These are phyloP conservation scores for Alexandromys fortis DNA, from an alignment of 2,113 vertebrate species.

Conservation along the genomic window DNA sequence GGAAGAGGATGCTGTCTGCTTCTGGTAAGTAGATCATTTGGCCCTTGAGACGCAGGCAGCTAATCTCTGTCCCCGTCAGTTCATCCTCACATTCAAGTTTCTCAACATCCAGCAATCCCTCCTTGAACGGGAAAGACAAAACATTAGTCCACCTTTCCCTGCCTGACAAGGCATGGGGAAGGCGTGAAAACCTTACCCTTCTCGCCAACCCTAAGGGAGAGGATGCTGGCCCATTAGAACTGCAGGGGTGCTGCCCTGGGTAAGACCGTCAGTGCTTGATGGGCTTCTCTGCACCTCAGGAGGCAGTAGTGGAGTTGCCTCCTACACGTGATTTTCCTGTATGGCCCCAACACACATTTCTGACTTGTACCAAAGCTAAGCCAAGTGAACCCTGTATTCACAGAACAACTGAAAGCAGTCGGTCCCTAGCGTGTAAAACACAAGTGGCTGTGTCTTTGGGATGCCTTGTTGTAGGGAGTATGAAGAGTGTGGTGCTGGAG, in stretches of 20 bases:
- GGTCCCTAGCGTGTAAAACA: not conserved
- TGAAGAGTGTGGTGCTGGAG: not conserved
- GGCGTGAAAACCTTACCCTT: not conserved
- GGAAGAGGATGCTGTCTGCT: slow-evolving; percentile 99
- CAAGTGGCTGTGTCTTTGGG: not conserved
- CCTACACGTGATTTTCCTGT: not conserved
- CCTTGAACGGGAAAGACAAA: slow-evolving; percentile 85
- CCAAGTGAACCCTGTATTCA: not conserved
- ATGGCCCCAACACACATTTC: not conserved
- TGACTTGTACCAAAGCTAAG: not conserved
- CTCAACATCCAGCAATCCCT: slow-evolving; percentile 97
- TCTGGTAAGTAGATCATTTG: slow-evolving; percentile 99
- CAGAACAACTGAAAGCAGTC: not conserved
- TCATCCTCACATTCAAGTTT: slow-evolving; percentile 96
- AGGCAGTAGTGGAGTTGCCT: too few relatives aligned
- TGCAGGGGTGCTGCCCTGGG: too few relatives aligned
- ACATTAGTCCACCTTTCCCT: not conserved
- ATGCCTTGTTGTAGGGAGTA: fast-evolving
- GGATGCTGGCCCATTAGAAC: not conserved
- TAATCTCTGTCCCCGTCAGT: slow-evolving; percentile 97
- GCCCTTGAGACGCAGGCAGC: slow-evolving; percentile 97
- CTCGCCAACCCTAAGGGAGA: not conserved
- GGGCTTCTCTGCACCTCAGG: not conserved
- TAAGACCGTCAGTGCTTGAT: not conserved
- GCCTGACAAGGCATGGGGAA: not conserved